A percentile compares a stretch with the other conserved stretches of the same genome.
Conservation (phyloP, 2,888 invertebrate species). For the Nymphalis c-album region DNA sequence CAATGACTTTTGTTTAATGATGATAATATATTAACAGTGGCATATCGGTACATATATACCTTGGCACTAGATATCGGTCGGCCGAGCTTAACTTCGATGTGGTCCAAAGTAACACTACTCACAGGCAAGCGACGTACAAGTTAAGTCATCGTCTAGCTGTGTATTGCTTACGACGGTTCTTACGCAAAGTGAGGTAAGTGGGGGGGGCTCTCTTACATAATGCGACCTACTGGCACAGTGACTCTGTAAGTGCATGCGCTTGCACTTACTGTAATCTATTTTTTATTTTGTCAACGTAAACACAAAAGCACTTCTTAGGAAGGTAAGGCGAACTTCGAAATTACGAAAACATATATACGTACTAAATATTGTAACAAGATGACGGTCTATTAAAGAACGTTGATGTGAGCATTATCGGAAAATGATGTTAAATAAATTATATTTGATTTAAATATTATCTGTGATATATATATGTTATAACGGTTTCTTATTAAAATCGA, state of each 20-base stretch:
- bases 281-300: conserved; percentile 40
- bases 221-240: conserved; percentile 73
- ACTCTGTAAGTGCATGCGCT: conserved; percentile 63
- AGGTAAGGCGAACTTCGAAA: too few species aligned
- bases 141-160: conserved; percentile 53
- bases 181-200: conserved; percentile 73
- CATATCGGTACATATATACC: background rate
- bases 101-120: conserved; percentile 27
- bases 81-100: conserved; percentile 15
- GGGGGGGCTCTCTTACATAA: conserved; percentile 59
- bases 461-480: too few species aligned
- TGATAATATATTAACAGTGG: background rate
- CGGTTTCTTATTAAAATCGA: too few species aligned
- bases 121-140: conserved; percentile 26
- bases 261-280: conserved; percentile 53
- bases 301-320: conserved; percentile 9
- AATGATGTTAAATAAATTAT: too few species aligned
- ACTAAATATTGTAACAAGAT: too few species aligned
- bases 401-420: too few species aligned
- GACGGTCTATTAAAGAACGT: too few species aligned
- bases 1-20: too few species aligned
- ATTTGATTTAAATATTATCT: too few species aligned
- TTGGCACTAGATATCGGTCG: background rate
- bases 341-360: too few species aligned
- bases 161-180: conserved; percentile 61